These are phyloP conservation scores for Ceratina japonica DNA, from an alignment of 1,140 invertebrate genomes.

Conservation along the genomic window DNA sequence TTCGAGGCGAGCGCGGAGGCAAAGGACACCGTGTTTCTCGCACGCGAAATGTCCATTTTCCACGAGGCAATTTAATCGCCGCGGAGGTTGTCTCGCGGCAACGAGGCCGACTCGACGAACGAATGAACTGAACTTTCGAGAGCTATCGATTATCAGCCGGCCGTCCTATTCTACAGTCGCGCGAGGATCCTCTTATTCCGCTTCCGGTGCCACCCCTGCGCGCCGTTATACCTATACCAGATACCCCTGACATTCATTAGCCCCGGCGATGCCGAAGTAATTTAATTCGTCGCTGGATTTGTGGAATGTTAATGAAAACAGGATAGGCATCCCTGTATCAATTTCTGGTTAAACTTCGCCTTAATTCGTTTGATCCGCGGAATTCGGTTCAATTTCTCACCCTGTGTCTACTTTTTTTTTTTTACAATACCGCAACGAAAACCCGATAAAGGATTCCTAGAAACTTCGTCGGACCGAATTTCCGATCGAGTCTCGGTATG, in stretches of 20 bases:
- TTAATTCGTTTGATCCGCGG: conserved; percentile 9
- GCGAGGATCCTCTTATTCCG: conserved; percentile 49
- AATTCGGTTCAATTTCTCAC: not conserved
- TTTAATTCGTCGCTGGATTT: conserved; percentile 78
- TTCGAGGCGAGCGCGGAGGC: not conserved
- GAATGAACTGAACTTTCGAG: conserved; percentile 60
- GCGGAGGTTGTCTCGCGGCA: conserved; percentile 30
- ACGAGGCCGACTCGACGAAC: conserved; percentile 29
- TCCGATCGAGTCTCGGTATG: no score
- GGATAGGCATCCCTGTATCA: conserved; percentile 68
- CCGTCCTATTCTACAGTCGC: conserved; percentile 50
- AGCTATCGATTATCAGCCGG: conserved; percentile 73
- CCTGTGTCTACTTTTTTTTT: not conserved
- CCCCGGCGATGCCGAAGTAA: conserved; percentile 75
- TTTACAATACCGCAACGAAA: no score
- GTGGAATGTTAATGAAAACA: conserved; percentile 79
- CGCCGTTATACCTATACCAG: no score
- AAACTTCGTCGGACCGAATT: no score
- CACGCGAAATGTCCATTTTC: conserved; percentile 38
- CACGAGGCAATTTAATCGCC: conserved; percentile 14
- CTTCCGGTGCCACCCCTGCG: conserved; percentile 44
- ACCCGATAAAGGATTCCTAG: no score
- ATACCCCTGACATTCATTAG: conserved; percentile 70
- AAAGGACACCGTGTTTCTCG: conserved; percentile 2
- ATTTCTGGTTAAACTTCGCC: conserved; percentile 70